These are phyloP conservation scores for Sphaeramia orbicularis DNA, from an alignment of 2,797 vertebrate species.

Conservation along the genomic window DNA sequence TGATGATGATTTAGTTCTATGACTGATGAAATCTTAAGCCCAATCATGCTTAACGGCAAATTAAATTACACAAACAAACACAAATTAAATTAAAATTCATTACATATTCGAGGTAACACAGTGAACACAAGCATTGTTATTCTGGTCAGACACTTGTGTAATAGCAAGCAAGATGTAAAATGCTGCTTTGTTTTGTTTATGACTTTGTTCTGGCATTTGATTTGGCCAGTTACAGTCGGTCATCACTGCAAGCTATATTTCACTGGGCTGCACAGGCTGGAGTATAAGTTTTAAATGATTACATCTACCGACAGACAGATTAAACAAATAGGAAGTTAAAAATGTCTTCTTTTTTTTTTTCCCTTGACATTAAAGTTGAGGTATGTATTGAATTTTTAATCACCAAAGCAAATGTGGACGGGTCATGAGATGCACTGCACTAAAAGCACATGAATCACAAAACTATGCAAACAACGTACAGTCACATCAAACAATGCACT, in stretches of 20 bases:
- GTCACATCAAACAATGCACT: no score
- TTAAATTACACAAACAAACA: slow-evolving; percentile 62
- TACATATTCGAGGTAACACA: slow-evolving; percentile 39
- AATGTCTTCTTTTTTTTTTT: neutral
- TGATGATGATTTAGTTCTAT: slow-evolving; percentile 5
- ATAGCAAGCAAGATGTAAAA: slow-evolving; percentile 42
- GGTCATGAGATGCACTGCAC: no score
- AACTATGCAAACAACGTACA: no score
- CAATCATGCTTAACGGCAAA: slow-evolving; percentile 53
- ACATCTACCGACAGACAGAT: slow-evolving; percentile 1
- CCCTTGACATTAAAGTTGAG: slow-evolving; percentile 9
- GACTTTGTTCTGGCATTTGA: slow-evolving; percentile 46
- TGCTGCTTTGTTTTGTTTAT: slow-evolving; percentile 61
- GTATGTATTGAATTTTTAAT: neutral
- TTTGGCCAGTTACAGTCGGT: slow-evolving; percentile 49
- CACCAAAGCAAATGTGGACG: no score
- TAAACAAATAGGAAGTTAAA: neutral
- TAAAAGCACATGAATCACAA: no score
- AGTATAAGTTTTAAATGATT: slow-evolving; percentile 34
- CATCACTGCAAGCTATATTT: slow-evolving; percentile 41
- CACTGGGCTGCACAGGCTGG: slow-evolving; percentile 19
- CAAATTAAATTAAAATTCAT: slow-evolving; percentile 64
- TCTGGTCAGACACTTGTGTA: slow-evolving; percentile 50
- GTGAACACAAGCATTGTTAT: slow-evolving; percentile 49
- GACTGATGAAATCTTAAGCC: slow-evolving; percentile 53